Evolutionary conservation across 2,888 invertebrate genomes (phyloP), one percentile per base, ranked within the genome.

Genomic region (Leptopilina myrica): DNA sequence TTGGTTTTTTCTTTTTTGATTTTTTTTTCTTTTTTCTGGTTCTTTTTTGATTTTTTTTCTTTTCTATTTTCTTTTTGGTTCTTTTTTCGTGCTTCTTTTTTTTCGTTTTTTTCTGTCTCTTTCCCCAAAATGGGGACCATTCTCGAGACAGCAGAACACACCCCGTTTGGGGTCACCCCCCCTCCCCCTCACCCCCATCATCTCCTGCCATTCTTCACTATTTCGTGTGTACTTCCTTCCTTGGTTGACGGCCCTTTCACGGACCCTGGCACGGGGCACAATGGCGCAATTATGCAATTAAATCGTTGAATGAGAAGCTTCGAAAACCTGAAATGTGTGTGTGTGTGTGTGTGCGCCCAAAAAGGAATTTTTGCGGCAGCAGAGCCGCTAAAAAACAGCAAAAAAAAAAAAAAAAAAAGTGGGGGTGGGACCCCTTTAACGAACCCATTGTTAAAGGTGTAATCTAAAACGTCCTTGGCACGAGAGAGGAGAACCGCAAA

Each of bases 391-490:
- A 78, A 49, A 46, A 46, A 46, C 20, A 20, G 20, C 20, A 46
- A 46, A 3, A 46, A 33, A 33, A 33, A 4, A 33, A 33, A 4
- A 33, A 3, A 33, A 1, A 33, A 49, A 75, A 79, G 80, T 53
- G 73, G 56, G 53, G 73, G 53, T 53, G 33, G 73, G 33, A 26
- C 53, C 85, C 79, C 84, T 87, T 85, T 88, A 89, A 88, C 86
- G 86, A 88, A 76, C 88, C 87, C 83, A 89, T 89, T 89, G 88
- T 89, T 83, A 86, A 78, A 88, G 87, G 88, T 88, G 89, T 89
- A 89, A 89, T 87, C 86, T 86, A 86, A 89, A 88, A 89, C 89
- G 89, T 82, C 81, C 84, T 84, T 78, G 79, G 80, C 83, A 77
- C 79, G 65, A 33, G 33, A 67, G 64, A 67, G 33, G 53, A 78